Percentiles rank a stretch among this genome's conserved stretches.
phyloP scores from a whole-genome alignment of 1,140 invertebrate genomes.

The Tetranychus urticae region DNA sequence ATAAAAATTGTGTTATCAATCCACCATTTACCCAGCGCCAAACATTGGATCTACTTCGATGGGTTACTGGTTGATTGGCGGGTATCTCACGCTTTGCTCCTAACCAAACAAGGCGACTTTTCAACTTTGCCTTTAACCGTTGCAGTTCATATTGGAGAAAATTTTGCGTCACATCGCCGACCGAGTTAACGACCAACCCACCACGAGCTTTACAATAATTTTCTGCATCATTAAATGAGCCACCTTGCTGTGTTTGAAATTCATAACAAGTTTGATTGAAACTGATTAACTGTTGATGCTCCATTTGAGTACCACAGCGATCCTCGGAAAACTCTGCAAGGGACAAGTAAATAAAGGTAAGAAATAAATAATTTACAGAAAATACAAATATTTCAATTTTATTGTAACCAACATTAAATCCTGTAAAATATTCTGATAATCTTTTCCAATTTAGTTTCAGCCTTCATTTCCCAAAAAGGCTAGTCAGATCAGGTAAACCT shows the following conservation, averaged over 20 bases:
- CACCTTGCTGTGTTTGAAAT: conserved; percentile 36
- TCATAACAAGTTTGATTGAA: conserved; percentile 53
- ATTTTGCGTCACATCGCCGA: conserved; percentile 34
- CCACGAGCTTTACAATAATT: conserved; percentile 32
- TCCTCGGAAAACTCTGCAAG: conserved; percentile 9
- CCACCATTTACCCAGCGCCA: conserved; percentile 9
- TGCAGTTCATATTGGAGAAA: conserved; percentile 53
- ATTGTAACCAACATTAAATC: neutral
- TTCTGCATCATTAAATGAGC: conserved; percentile 49
- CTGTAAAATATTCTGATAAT: no score
- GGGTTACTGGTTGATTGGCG: conserved; percentile 1
- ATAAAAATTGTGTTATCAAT: conserved; percentile 24
- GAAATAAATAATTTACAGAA: neutral
- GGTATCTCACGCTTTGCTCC: conserved; percentile 50
- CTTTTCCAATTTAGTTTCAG: no score
- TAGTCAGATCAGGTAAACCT: no score
- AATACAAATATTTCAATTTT: neutral
- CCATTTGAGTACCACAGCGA: conserved; percentile 9
- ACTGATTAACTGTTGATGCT: conserved; percentile 21
- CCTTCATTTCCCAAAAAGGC: no score
- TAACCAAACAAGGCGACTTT: conserved; percentile 60
- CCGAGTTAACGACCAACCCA: conserved; percentile 51
- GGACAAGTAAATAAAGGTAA: neutral
- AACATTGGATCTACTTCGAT: neutral
- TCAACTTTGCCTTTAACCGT: conserved; percentile 42